Percentiles rank a stretch among this genome's conserved stretches.
Evolutionary conservation across 2,888 invertebrate species (phyloP).

Genomic region (Diplazon laetatorius): DNA sequence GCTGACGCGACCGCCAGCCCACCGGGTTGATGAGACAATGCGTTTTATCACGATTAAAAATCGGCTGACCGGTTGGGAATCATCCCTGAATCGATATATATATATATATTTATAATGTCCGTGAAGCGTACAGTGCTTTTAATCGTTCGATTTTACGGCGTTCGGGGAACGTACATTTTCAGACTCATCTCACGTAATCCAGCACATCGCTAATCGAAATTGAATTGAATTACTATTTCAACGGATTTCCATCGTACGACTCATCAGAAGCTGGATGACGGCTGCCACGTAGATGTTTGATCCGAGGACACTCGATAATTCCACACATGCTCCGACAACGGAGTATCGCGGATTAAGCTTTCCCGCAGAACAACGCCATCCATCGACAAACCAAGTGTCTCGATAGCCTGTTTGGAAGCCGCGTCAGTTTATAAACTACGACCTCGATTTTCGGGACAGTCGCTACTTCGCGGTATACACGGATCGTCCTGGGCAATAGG

Average conservation of each 20-base stretch:
- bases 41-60: constrained; percentile 40
- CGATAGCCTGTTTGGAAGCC: constrained; percentile 30
- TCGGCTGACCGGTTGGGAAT: neutral
- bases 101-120: constrained; percentile 4
- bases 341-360: constrained; percentile 10
- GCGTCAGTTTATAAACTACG: too few species aligned
- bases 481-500: too few species aligned
- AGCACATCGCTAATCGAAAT: neutral
- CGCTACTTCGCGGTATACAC: too few species aligned
- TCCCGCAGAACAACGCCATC: neutral
- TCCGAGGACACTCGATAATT: neutral
- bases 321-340: neutral
- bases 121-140: neutral
- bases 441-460: too few species aligned
- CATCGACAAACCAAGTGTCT: constrained; percentile 1
- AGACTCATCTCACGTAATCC: too few species aligned
- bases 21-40: constrained; percentile 30
- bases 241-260: constrained; percentile 23
- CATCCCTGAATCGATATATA: constrained; percentile 8
- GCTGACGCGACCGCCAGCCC: constrained; percentile 47
- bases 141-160: neutral
- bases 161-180: too few species aligned
- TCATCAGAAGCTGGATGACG: neutral
- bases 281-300: neutral
- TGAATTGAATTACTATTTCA: neutral